Conservation (phyloP, 2,797 vertebrate genomes). For the Sebastiscus albofasciatus region DNA sequence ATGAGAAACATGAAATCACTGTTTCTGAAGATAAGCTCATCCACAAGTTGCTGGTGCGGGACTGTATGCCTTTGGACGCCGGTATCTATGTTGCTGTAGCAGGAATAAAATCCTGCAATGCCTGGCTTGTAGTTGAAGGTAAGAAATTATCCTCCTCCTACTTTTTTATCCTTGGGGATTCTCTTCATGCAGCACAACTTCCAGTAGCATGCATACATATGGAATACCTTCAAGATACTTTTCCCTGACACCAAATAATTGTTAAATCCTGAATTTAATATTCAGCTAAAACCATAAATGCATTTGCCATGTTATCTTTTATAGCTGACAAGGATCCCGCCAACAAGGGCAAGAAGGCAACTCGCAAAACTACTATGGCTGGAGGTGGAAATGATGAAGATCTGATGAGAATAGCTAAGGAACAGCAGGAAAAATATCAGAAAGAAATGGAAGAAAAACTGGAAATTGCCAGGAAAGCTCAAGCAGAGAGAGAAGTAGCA, state of each 20-base stretch:
- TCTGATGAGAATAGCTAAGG: constrained; percentile 76
- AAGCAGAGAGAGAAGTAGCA: constrained; percentile 69
- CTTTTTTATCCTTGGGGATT: background rate
- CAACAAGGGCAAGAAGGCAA: constrained; percentile 75
- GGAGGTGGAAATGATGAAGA: constrained; percentile 67
- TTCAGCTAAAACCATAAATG: background rate
- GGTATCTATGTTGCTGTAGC: constrained; percentile 88
- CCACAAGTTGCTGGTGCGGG: constrained; percentile 86
- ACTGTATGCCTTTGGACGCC: constrained; percentile 80
- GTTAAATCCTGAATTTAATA: background rate
- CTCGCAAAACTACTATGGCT: constrained; percentile 77
- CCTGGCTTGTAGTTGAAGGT: constrained; percentile 92
- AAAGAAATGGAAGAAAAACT: constrained; percentile 77
- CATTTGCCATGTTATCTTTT: background rate
- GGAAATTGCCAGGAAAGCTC: constrained; percentile 69
- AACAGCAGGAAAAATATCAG: constrained; percentile 78
- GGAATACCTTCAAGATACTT: background rate
- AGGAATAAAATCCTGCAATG: constrained; percentile 87
- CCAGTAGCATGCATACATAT: background rate
- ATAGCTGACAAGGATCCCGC: constrained; percentile 74
- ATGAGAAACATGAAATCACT: constrained; percentile 83
- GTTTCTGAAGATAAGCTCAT: constrained; percentile 88
- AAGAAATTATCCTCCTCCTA: constrained; percentile 40
- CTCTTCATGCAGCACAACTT: background rate
- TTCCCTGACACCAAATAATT: background rate